A percentile compares a stretch with the other conserved stretches of the same genome.
These are phyloP conservation scores for Pseudorasbora parva DNA, from an alignment of 2,113 vertebrate species.

Conservation along the genomic window DNA sequence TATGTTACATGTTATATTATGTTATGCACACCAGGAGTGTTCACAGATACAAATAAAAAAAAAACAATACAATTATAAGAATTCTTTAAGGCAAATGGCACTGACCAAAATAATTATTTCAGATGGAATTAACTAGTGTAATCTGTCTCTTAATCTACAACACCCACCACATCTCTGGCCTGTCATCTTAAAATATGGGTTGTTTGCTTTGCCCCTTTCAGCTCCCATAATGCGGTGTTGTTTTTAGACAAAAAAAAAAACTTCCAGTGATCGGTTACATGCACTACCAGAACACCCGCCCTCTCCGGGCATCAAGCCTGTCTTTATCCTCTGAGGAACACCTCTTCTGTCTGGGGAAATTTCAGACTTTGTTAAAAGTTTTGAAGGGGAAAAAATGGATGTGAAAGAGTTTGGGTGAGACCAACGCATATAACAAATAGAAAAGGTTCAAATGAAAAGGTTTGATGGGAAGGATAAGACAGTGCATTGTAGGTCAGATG, in stretches of 20 bases:
- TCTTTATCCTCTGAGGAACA: slow-evolving; percentile 82
- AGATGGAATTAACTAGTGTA: slow-evolving; percentile 33
- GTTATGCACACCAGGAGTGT: not conserved
- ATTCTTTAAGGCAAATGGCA: no score
- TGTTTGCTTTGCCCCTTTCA: slow-evolving; percentile 91
- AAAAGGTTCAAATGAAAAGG: not conserved
- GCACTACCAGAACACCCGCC: slow-evolving; percentile 57
- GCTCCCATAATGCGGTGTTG: slow-evolving; percentile 92
- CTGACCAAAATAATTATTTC: not conserved
- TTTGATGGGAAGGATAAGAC: not conserved
- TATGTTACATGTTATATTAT: no score
- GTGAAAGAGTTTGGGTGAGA: not conserved
- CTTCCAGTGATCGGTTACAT: slow-evolving; percentile 88
- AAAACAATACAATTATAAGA: no score
- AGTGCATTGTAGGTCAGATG: not conserved
- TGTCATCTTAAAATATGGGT: slow-evolving; percentile 84
- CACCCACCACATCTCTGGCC: slow-evolving; percentile 23
- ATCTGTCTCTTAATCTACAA: slow-evolving; percentile 55
- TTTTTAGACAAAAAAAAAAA: slow-evolving; percentile 91
- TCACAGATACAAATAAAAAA: not conserved
- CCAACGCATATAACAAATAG: not conserved
- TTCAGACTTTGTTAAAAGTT: slow-evolving; percentile 83
- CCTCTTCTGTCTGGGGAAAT: slow-evolving; percentile 89
- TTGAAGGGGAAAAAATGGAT: slow-evolving; percentile 71
- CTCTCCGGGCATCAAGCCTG: slow-evolving; percentile 83